Evolutionary conservation across 2,888 invertebrate genomes (phyloP), one percentile per base, ranked within the genome.

Genomic region (Habroteleia sp.): DNA sequence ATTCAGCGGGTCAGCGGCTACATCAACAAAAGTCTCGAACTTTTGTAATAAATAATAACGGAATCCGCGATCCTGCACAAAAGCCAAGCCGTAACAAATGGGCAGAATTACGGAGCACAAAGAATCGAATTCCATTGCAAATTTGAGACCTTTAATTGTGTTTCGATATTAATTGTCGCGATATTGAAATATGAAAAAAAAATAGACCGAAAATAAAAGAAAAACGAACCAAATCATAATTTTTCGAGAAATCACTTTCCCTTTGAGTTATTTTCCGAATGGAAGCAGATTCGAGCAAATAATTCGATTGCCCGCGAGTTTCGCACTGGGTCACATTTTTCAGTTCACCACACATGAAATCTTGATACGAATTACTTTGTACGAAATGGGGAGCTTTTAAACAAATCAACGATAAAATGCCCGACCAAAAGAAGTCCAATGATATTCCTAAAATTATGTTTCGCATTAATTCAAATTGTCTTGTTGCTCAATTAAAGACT

Each of bases 21-120:
- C 42, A 41, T 63, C 52, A 71, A 62, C 62, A 56, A 62, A 54
- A 71, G 62, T 62, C 62, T 52, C 42, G 23, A 71, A 62, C 62
- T 71, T 71, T 62, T 54, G 62, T 63, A 71, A 71, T 71, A 71
- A 71, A 71, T 71, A 62, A 62, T 50, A 71, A 39, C 31, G 33
- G 31, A 62, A 62, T 37, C 16, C 31, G 33, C 48, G 68, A 25
- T 10, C 0, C 8, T 7, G 29, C 25, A 62, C 29, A 62, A 62
- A 62, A 71, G 62, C 58, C 41, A 14, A 35, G 25, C 10, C 13
- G 10, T 54, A 54, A 66, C 50, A 39, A 66, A 66, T 56, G 46
- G n/a, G 39, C 39, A 48, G 52, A 48, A 52, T 42, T 29, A 35
- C 23, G 14, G 23, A 3, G 13, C 39, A 54, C 62, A 62, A 71